Base-by-base conservation (phyloP, 1,140 invertebrate species). In the Dendrolimus kikuchii region DNA sequence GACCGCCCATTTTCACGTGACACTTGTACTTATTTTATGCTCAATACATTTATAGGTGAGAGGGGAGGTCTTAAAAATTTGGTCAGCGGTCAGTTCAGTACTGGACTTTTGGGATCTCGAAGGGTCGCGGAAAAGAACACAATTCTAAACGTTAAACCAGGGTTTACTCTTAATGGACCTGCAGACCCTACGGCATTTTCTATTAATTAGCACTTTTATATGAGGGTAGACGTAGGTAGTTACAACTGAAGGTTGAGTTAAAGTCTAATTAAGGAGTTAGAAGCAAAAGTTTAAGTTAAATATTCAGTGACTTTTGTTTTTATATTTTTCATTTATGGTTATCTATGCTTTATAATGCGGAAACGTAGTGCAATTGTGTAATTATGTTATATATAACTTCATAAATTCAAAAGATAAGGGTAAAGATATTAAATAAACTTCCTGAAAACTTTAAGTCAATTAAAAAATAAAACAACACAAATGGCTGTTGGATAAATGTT, bases 131-230 rank as follows among this genome's bases (percentile, higher is more conserved):
- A 71, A 74, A 68, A 66, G 23, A 23, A 23, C 23, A 71, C 68
- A 75, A 73, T 65, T 68, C 68, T 74, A 43, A 67, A 64, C 61
- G 60, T 62, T 77, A 79, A 74, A 65, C 76, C 66, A 69, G 39
- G 63, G 60, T 46, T 62, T 55, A 55, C 40, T 70, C 68, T 71
- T 82, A 85, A 82, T 82, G 79, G 76, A 77, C 71, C 77, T 68
- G 48, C 62, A 53, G 60, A 61, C 56, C 69, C 68, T 68, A 67
- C 64, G 47, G 68, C 72, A 61, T 67, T 60, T 57, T 60, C 71
- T 69, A 77, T 77, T 81, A 77, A 81, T 78, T 78, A 78, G 58
- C 59, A 60, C 53, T 54, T 56, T 51, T 37, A 38, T 46, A 49
- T 23, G 3, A 23, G 23, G 23, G 23, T 23, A 23, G 1, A 23